These are phyloP conservation scores for Holacanthus passer DNA, from an alignment of 2,113 vertebrate species.

Conservation along the genomic window DNA sequence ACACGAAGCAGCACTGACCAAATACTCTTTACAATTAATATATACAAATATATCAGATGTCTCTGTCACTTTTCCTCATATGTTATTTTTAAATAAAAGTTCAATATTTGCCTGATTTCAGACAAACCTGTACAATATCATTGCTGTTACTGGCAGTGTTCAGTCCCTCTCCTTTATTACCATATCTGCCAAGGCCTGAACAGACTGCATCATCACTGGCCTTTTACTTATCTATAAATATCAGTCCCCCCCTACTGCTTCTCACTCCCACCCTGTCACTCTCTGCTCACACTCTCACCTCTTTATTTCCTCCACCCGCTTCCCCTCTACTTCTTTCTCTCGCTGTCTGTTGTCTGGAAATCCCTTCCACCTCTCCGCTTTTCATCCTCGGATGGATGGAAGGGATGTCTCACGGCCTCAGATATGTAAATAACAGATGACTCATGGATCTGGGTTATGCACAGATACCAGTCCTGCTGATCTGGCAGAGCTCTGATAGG, in stretches of 20 bases:
- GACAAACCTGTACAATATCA: background rate
- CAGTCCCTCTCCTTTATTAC: slow-evolving; percentile 27
- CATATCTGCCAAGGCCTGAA: slow-evolving; percentile 50
- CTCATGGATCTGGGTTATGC: slow-evolving; percentile 41
- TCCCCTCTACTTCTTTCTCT: background rate
- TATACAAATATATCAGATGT: background rate
- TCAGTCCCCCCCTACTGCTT: slow-evolving; percentile 12
- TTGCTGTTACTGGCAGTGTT: slow-evolving; percentile 4
- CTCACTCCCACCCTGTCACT: background rate
- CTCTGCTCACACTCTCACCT: slow-evolving; percentile 35
- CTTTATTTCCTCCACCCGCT: too few relatives aligned
- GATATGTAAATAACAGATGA: slow-evolving; percentile 56
- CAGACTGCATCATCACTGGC: slow-evolving; percentile 71
- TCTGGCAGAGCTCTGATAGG: slow-evolving; percentile 37
- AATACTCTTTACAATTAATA: background rate
- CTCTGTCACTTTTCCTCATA: background rate
- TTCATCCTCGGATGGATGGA: background rate
- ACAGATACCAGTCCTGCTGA: slow-evolving; percentile 28
- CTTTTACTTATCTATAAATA: slow-evolving; percentile 82
- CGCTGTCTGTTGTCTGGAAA: slow-evolving; percentile 12
- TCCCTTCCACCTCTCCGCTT: slow-evolving; percentile 14
- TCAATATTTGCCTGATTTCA: slow-evolving; percentile 1
- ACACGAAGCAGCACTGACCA: background rate
- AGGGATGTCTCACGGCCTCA: slow-evolving; percentile 30
- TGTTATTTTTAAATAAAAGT: background rate